These are phyloP conservation scores for Andrena dorsata DNA, from an alignment of 2,888 invertebrate genomes.

Conservation along the genomic window DNA sequence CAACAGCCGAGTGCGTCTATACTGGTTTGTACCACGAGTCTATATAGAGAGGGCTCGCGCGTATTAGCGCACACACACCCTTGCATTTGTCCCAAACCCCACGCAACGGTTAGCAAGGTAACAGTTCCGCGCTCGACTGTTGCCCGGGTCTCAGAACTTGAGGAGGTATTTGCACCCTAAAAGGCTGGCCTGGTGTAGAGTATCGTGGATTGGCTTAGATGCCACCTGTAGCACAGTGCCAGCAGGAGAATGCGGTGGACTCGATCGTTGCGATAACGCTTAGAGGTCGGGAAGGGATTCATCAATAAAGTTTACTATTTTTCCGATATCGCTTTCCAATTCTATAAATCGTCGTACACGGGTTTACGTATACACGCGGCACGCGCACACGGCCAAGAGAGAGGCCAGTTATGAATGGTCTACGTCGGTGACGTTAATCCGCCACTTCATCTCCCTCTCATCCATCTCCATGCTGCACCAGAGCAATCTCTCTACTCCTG, in stretches of 20 bases:
- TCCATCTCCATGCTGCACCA: constrained; percentile 66
- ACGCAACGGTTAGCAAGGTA: too few species aligned
- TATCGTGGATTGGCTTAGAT: constrained; percentile 72
- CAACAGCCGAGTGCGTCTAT: too few species aligned
- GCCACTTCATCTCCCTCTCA: constrained; percentile 75
- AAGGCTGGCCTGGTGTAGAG: constrained; percentile 14
- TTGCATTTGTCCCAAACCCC: too few species aligned
- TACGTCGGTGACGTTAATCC: constrained; percentile 78
- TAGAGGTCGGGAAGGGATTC: constrained; percentile 76
- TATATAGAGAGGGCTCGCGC: too few species aligned
- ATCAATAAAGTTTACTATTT: constrained; percentile 77
- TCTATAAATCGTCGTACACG: constrained; percentile 73
- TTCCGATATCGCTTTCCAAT: constrained; percentile 76
- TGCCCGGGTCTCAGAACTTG: too few species aligned
- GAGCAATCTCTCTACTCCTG: constrained; percentile 64
- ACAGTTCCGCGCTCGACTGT: too few species aligned
- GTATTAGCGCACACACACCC: too few species aligned
- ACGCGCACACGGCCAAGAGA: constrained; percentile 50
- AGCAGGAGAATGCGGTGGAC: constrained; percentile 73
- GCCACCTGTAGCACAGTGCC: constrained; percentile 71
- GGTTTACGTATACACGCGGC: constrained; percentile 47
- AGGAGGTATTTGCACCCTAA: too few species aligned
- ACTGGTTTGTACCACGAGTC: too few species aligned
- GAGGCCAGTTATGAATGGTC: constrained; percentile 76
- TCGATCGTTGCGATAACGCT: constrained; percentile 74